Evolutionary conservation across 2,113 vertebrate species (phyloP).

Genomic region (Microtus oregoni): DNA sequence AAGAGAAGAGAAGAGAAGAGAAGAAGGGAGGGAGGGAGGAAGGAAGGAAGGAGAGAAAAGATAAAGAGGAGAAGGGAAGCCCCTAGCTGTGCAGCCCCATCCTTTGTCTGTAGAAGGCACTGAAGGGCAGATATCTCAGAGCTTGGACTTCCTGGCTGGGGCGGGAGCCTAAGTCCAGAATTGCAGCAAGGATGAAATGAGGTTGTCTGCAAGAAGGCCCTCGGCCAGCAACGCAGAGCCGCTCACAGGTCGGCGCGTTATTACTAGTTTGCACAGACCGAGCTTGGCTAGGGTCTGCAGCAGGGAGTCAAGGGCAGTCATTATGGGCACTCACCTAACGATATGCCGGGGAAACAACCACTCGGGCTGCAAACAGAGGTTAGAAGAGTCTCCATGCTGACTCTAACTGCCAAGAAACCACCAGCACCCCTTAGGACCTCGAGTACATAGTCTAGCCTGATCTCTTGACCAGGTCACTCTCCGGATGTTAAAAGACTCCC

Average conservation of each 20-base stretch:
- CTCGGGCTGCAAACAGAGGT: neutral
- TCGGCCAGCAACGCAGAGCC: neutral
- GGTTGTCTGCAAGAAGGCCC: neutral
- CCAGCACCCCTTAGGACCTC: neutral
- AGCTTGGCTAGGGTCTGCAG: neutral
- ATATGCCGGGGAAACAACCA: neutral
- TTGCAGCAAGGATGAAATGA: fast-evolving
- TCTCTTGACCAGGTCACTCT: neutral
- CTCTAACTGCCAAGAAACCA: neutral
- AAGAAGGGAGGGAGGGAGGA: too few relatives aligned
- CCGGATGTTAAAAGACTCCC: neutral
- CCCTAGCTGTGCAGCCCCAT: neutral
- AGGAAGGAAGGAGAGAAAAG: too few relatives aligned
- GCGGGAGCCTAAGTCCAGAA: neutral
- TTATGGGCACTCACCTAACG: neutral
- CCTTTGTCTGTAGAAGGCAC: neutral
- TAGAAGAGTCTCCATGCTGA: neutral
- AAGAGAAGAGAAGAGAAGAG: fast-evolving
- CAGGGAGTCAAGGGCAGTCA: neutral
- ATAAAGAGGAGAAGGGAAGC: neutral
- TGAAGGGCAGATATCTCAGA: neutral
- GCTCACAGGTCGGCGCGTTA: fast-evolving
- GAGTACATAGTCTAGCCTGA: neutral
- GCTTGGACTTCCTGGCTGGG: neutral
- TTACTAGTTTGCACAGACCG: neutral